phyloP scores from a whole-genome alignment of 2,888 invertebrate genomes.

The Stenurella melanura region DNA sequence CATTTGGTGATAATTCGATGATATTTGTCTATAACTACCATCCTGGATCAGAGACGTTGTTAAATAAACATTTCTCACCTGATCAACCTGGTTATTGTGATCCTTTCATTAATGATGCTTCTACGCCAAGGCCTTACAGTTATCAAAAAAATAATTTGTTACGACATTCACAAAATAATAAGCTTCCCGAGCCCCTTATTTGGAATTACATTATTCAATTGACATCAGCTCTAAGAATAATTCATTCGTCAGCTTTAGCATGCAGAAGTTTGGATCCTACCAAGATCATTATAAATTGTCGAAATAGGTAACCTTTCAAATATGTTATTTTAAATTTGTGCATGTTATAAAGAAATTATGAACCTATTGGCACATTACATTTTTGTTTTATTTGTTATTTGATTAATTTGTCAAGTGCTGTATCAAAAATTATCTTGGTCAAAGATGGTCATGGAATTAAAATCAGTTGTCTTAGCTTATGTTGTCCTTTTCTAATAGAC shows the following conservation, averaged over 20 bases:
- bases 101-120: slow-evolving; percentile 90
- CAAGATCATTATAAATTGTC: slow-evolving; percentile 83
- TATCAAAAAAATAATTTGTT: slow-evolving; percentile 89
- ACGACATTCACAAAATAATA: slow-evolving; percentile 82
- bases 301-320: slow-evolving; percentile 61
- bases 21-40: slow-evolving; percentile 97
- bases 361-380: too few species aligned
- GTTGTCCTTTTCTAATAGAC: too few species aligned
- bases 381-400: too few species aligned
- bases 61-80: slow-evolving; percentile 88
- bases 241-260: slow-evolving; percentile 86
- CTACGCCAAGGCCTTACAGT: slow-evolving; percentile 86
- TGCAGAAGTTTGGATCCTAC: slow-evolving; percentile 92
- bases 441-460: too few species aligned
- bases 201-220: slow-evolving; percentile 98
- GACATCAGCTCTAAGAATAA: slow-evolving; percentile 92
- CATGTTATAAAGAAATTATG: too few species aligned
- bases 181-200: slow-evolving; percentile 90
- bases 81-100: slow-evolving; percentile 80
- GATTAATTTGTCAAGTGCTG: too few species aligned
- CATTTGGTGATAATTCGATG: slow-evolving; percentile 96
- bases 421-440: too few species aligned
- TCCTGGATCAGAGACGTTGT: slow-evolving; percentile 91
- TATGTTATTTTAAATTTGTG: background rate
- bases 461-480: too few species aligned